Base-by-base conservation (phyloP, 2,797 vertebrate genomes). In the Sebastes steindachneri region DNA sequence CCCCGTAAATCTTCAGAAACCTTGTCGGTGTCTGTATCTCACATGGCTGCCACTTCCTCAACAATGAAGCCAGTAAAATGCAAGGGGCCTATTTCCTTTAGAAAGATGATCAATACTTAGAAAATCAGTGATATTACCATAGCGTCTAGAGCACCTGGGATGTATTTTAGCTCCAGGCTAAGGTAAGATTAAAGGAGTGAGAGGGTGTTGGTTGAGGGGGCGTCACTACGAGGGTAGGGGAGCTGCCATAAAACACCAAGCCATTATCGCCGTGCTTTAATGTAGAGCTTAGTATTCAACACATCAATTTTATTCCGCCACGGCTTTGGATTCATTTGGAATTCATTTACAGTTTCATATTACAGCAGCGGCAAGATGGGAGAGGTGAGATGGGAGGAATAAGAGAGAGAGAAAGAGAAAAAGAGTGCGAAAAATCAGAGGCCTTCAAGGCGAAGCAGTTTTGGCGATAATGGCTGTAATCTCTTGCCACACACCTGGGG, bases 161-260 rank as follows among this genome's bases (percentile, higher is more conserved):
- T 96, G 95, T 96, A 95, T 96, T 96, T 95, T 95, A 91, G 93
- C 96, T 92, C 21, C 35, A 90, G 95, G 94, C 91, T 1, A 95
- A 95, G 84, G 95, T 95, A 96, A 95, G 94, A 96, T 96, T 95
- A 95, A 96, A 94, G 90, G 88, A 51, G 58, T 9, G 29, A 48
- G 53, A 57, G 45, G 41, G 60, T 83, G 81, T 81, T 82, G 79
- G 82, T 45, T 45, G 41, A 15, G 88, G 90, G 35, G 11, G 11
- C 11, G 11, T 5, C 35, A 37, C 35, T 37, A 37, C 4, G 4
- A 37, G 35, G 35, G 84, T 71, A 90, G 89, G 74, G 79, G 82
- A 90, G 88, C 92, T 10, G 4, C 88, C 75, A 89, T 96, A 96
- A 97, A 97, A 96, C 91, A 96, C 81, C 87, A 94, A 93, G 84